phyloP scores from a whole-genome alignment of 2,888 invertebrate genomes.

The Glaucopsyche alexis region DNA sequence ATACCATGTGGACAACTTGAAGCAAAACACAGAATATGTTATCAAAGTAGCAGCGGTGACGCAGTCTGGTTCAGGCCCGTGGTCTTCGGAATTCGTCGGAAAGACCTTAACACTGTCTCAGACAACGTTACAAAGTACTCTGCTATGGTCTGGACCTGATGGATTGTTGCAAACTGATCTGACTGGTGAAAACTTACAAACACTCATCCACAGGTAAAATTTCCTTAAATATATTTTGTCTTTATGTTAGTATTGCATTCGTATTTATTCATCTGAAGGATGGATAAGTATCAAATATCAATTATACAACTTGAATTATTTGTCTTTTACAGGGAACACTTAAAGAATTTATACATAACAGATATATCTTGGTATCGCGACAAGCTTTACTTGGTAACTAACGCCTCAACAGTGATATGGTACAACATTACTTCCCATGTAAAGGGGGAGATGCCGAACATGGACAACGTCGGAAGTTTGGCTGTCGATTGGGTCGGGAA shows the following conservation, averaged over 20 bases:
- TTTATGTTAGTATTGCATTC: background rate
- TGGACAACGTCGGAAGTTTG: constrained; percentile 87
- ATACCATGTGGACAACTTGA: constrained; percentile 84
- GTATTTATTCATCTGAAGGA: constrained; percentile 8
- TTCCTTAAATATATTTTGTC: background rate
- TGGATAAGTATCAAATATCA: background rate
- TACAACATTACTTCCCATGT: constrained; percentile 83
- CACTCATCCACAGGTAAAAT: constrained; percentile 79
- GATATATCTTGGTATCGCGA: constrained; percentile 90
- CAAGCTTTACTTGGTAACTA: constrained; percentile 86
- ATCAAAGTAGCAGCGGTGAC: constrained; percentile 91
- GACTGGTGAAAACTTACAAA: constrained; percentile 87
- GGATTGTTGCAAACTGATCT: constrained; percentile 90
- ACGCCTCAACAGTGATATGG: constrained; percentile 85
- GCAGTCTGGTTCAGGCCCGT: constrained; percentile 86
- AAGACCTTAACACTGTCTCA: constrained; percentile 81
- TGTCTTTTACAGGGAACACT: constrained; percentile 52
- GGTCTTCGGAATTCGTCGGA: constrained; percentile 87
- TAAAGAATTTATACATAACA: constrained; percentile 82
- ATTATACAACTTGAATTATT: background rate
- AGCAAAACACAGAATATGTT: constrained; percentile 87
- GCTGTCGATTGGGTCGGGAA: constrained; percentile 95
- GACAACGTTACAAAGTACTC: constrained; percentile 79
- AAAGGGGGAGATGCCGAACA: constrained; percentile 79
- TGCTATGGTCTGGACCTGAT: constrained; percentile 88